phyloP scores from a whole-genome alignment of 2,113 vertebrate species.

The Nestor notabilis region DNA sequence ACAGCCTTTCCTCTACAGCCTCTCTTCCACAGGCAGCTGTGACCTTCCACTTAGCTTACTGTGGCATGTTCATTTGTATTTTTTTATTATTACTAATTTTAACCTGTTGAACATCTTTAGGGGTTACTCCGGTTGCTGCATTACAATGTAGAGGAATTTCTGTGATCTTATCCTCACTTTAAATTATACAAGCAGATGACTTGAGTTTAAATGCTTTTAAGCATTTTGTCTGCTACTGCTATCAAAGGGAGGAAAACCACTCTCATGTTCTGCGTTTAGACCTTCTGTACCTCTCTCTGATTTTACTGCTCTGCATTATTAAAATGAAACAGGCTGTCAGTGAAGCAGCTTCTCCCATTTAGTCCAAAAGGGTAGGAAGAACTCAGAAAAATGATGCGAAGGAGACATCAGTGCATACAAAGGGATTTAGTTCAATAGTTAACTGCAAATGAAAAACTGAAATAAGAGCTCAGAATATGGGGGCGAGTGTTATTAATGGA shows the following conservation, averaged over 20 bases:
- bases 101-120: not conserved
- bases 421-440: not conserved
- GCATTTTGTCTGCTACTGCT: not conserved
- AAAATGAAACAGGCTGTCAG: not conserved
- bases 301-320: not conserved
- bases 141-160: not conserved
- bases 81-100: accelerated
- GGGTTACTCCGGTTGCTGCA: not conserved
- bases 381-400: accelerated
- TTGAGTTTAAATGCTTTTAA: not conserved
- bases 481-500: not conserved
- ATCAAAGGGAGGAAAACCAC: not conserved
- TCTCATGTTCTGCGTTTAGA: not conserved
- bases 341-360: not conserved
- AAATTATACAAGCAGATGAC: not conserved
- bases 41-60: not conserved
- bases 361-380: not conserved
- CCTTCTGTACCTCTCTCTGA: not conserved
- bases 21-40: not conserved
- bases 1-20: not conserved
- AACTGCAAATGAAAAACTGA: not conserved
- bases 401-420: too few relatives aligned
- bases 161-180: not conserved
- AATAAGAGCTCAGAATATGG: not conserved
- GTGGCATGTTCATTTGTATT: accelerated